Conservation (phyloP, 2,888 invertebrate species). For the Caenorhabditis virilis region DNA sequence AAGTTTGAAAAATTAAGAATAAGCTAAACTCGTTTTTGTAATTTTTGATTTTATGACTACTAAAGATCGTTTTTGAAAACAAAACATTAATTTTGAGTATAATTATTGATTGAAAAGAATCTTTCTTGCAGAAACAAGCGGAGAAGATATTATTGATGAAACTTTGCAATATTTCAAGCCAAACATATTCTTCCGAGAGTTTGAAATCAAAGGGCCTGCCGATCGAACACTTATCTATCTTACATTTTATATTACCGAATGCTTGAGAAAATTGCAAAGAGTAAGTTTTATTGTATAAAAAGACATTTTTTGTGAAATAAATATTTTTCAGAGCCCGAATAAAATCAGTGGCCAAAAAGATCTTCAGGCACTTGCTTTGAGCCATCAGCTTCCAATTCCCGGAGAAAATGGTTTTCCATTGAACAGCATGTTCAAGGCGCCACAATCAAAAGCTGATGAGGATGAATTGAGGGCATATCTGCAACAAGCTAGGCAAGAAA, state of each 20-base stretch:
- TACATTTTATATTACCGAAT: conserved; percentile 95
- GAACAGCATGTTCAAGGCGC: conserved; percentile 83
- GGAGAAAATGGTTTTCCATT: conserved; percentile 92
- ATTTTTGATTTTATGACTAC: too few species aligned
- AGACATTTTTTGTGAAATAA: background rate
- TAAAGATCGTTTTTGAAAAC: too few species aligned
- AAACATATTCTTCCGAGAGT: conserved; percentile 97
- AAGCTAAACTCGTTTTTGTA: too few species aligned
- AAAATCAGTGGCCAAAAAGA: conserved; percentile 85
- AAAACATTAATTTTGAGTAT: too few species aligned
- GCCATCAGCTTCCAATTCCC: conserved; percentile 85
- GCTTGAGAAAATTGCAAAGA: conserved; percentile 88
- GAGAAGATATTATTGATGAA: conserved; percentile 94
- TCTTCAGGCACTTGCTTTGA: conserved; percentile 90
- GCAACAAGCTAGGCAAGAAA: conserved; percentile 91
- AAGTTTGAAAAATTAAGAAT: too few species aligned
- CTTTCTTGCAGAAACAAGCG: conserved; percentile 68
- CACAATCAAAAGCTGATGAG: conserved; percentile 69
- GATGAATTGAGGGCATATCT: conserved; percentile 90
- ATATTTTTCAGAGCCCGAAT: conserved; percentile 77
- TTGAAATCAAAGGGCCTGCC: conserved; percentile 85
- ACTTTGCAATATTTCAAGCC: conserved; percentile 96
- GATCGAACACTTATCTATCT: conserved; percentile 95
- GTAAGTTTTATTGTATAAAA: conserved; percentile 56
- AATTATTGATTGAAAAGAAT: too few species aligned